phyloP scores from a whole-genome alignment of 2,113 vertebrate genomes.

The Cyanocitta stelleri region DNA sequence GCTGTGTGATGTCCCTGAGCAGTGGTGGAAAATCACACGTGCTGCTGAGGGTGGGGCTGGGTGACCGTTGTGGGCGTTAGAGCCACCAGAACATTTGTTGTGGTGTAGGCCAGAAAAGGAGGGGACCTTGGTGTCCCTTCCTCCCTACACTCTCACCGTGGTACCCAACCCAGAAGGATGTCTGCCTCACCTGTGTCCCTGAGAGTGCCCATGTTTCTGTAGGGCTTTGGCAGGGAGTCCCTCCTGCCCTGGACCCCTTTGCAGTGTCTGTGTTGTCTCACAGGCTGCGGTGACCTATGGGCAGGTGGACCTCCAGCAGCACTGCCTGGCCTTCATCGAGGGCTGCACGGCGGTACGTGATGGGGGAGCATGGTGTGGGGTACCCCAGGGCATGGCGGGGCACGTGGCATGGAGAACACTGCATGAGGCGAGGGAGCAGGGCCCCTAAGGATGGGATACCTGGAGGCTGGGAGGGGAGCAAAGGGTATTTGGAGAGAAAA shows the following conservation, averaged over 20 bases:
- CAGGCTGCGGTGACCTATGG: conserved; percentile 78
- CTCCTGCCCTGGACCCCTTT: background rate
- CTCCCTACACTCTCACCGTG: accelerated
- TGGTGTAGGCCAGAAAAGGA: background rate
- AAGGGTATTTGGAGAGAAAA: background rate
- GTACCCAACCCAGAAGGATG: accelerated
- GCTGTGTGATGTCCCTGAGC: accelerated
- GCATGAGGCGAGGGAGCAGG: background rate
- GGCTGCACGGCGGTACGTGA: conserved; percentile 55
- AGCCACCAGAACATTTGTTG: background rate
- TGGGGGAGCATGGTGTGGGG: background rate
- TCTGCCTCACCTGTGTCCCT: background rate
- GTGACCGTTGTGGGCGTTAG: accelerated
- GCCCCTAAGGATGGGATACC: background rate
- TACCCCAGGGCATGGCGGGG: background rate
- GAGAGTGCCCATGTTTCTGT: accelerated
- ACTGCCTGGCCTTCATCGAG: conserved; percentile 76
- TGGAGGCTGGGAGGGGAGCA: background rate
- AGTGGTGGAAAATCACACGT: background rate
- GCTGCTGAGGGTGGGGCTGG: background rate
- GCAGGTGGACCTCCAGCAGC: conserved; percentile 64
- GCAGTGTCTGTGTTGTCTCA: background rate
- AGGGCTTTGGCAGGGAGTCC: background rate
- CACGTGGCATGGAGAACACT: accelerated
- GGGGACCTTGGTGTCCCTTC: background rate